Evolutionary conservation across 2,113 vertebrate species (phyloP), one percentile per base, ranked within the genome.

Genomic region (Myocastor coypus): DNA sequence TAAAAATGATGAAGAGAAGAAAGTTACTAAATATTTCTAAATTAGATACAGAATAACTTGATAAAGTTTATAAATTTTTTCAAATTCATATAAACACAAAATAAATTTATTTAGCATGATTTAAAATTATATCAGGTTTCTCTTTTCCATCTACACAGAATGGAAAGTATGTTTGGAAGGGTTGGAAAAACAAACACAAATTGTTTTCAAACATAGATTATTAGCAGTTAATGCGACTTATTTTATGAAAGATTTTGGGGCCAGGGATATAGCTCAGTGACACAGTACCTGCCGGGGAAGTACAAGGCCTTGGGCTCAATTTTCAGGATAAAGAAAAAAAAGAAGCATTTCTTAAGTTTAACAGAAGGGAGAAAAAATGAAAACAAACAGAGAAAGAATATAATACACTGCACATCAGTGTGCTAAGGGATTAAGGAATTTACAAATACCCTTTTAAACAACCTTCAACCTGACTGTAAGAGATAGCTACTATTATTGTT

Each of bases 11-110:
- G 63, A 20, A 89, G 92, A 95, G 22, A 88, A 22, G 16, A 87
- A 78, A 50, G 61, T 26, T 26, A 78, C n/a, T 73, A 87, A 91
- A 69, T 82, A 87, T 66, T 88, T 84, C 20, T 5, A 95, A 92
- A 69, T 24, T 50, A 52, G 50, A 81, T 59, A 5, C 7, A n/a
- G n/a, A n/a, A n/a, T n/a, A n/a, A 34, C 68, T 80, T 78, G 7
- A 93, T 6, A 6, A 90, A 63, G 5, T 57, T 82, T 78, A 16
- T 32, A 0, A 61, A 69, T 91, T 84, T 87, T 61, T 84, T 37
- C 20, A 94, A 20, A 82, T 13, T 69, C 3, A 73, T 2, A 42
- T 57, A 20, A 84, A 77, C 10, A 37, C 34, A 7, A 87, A 89
- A 77, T 50, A 55, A 64, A 46, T 92, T 88, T 64, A 12, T 75